Percentiles rank a stretch among this genome's conserved stretches.
Conservation (phyloP, 2,888 invertebrate species). For the Brachypalpus laphriformis region DNA sequence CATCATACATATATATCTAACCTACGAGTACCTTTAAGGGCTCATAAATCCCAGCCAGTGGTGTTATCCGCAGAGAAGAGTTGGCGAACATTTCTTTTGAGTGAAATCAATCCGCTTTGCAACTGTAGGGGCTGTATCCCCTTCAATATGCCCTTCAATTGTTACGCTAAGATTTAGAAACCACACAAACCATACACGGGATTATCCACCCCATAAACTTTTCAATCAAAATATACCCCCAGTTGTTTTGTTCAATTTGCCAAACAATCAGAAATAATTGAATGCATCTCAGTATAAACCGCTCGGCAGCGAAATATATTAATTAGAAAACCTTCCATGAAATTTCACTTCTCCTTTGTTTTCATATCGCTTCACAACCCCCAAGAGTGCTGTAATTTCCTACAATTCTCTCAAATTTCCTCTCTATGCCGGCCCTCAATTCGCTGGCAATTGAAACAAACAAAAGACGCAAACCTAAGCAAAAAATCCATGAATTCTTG, state of each 20-base stretch:
- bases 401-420: neutral
- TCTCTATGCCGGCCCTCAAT: neutral
- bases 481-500: conserved; percentile 43
- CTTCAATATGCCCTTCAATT: too few relatives aligned
- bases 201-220: neutral
- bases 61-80: too few relatives aligned
- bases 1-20: too few relatives aligned
- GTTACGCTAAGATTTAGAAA: too few relatives aligned
- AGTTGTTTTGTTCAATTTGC: neutral
- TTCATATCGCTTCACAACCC: neutral
- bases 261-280: conserved; percentile 36
- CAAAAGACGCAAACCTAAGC: conserved; percentile 1
- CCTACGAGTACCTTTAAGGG: too few relatives aligned
- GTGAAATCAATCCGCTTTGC: too few relatives aligned
- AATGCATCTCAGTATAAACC: conserved; percentile 16
- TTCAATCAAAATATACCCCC: too few relatives aligned
- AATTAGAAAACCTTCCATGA: conserved; percentile 18
- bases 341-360: neutral
- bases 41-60: too few relatives aligned
- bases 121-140: too few relatives aligned
- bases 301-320: conserved; percentile 13
- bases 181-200: too few relatives aligned
- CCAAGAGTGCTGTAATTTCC: neutral
- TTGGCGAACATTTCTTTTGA: too few relatives aligned
- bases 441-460: neutral